Conservation (phyloP, 2,113 vertebrate genomes). For the Numida meleagris region DNA sequence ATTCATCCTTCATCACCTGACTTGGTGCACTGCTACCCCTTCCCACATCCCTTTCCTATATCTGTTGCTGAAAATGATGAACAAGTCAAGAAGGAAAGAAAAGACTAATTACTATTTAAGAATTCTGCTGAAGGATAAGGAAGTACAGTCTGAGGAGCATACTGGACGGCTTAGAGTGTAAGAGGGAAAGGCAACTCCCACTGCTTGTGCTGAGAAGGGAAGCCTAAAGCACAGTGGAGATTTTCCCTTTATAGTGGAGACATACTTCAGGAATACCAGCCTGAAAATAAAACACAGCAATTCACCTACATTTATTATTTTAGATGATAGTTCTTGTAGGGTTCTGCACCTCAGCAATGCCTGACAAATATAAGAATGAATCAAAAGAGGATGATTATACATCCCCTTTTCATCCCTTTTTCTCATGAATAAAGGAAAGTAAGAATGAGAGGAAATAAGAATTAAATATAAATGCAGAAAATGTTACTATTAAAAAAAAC, state of each 20-base stretch:
- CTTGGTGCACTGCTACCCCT: not conserved
- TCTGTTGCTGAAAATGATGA: not conserved
- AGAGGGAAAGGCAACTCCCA: not conserved
- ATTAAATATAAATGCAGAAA: not conserved
- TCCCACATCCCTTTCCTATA: not conserved
- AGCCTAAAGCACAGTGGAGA: not conserved
- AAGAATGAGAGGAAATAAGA: not conserved
- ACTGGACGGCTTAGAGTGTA: not conserved
- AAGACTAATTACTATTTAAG: not conserved
- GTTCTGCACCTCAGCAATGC: not conserved
- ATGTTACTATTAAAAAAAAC: not conserved
- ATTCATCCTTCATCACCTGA: not conserved
- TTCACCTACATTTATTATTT: not conserved
- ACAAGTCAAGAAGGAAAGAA: not conserved
- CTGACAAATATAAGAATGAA: not conserved
- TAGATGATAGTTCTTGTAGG: not conserved
- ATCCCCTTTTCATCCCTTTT: not conserved
- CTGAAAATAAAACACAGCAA: not conserved
- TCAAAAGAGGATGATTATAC: not conserved
- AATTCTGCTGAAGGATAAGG: not conserved
- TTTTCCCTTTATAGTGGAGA: not conserved
- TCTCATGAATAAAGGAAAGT: not conserved
- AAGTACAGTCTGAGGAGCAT: not conserved
- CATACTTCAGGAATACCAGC: not conserved
- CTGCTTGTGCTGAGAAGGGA: not conserved